Conservation (phyloP, 2,797 vertebrate species). For the Sebastes hubbsi region DNA sequence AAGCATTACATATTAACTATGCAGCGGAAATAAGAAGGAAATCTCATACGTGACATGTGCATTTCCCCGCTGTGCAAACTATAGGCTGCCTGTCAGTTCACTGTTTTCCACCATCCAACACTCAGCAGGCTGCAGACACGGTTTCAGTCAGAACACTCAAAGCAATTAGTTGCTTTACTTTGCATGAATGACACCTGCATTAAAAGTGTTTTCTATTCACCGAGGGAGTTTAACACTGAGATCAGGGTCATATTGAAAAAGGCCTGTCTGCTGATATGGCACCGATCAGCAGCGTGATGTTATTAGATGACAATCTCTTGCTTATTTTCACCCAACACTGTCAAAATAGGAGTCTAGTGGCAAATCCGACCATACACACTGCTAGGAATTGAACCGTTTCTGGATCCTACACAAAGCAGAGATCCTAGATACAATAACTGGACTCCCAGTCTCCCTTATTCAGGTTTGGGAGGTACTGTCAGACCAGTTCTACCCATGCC, state of each 20-base stretch:
- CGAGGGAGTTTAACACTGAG: not conserved
- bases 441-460: not conserved
- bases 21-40: not conserved
- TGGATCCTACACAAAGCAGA: not conserved
- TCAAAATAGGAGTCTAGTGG: not conserved
- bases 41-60: not conserved
- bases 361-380: not conserved
- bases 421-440: not conserved
- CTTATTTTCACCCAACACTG: not conserved
- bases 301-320: not conserved
- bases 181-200: not conserved
- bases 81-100: not conserved
- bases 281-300: not conserved
- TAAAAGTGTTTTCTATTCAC: not conserved
- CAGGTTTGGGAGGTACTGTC: not conserved
- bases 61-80: not conserved
- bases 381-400: not conserved
- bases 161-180: not conserved
- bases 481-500: not conserved
- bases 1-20: not conserved
- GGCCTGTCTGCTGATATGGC: not conserved
- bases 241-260: not conserved
- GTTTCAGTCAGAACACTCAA: not conserved
- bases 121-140: not conserved
- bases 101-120: not conserved